Evolutionary conservation across 1,140 invertebrate species (phyloP).

Genomic region (Littorina saxatilis): DNA sequence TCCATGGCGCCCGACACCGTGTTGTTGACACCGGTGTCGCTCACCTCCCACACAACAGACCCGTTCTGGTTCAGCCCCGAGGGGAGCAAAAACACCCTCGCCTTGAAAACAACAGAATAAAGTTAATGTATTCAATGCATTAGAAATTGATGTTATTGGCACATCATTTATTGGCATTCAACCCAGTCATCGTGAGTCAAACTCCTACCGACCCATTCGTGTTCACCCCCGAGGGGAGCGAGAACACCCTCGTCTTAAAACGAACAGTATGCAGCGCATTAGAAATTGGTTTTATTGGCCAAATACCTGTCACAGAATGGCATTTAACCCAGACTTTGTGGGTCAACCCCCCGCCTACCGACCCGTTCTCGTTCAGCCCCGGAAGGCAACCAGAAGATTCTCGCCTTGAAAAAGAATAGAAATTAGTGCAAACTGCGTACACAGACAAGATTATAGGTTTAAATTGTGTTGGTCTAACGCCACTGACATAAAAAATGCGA

Average conservation of each 20-base stretch:
- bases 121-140: neutral
- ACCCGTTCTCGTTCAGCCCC: neutral
- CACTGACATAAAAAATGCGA: too few species aligned
- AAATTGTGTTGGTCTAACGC: too few species aligned
- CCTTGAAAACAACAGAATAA: neutral
- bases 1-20: conserved; percentile 26
- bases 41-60: conserved; percentile 20
- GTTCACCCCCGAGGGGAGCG: too few species aligned
- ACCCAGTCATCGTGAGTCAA: neutral
- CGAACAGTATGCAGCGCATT: neutral
- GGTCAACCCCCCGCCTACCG: neutral
- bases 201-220: neutral
- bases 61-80: neutral
- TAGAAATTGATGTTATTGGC: neutral
- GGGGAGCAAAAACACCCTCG: neutral
- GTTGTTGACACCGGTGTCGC: neutral
- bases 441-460: too few species aligned
- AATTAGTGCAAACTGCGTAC: too few species aligned
- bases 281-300: neutral
- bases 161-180: neutral
- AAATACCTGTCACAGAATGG: neutral
- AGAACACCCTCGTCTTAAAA: too few species aligned
- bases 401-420: too few species aligned
- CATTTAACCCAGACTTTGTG: neutral
- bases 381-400: too few species aligned